Evolutionary conservation across 2,113 vertebrate genomes (phyloP).

Genomic region (Acanthochromis polyacanthus): DNA sequence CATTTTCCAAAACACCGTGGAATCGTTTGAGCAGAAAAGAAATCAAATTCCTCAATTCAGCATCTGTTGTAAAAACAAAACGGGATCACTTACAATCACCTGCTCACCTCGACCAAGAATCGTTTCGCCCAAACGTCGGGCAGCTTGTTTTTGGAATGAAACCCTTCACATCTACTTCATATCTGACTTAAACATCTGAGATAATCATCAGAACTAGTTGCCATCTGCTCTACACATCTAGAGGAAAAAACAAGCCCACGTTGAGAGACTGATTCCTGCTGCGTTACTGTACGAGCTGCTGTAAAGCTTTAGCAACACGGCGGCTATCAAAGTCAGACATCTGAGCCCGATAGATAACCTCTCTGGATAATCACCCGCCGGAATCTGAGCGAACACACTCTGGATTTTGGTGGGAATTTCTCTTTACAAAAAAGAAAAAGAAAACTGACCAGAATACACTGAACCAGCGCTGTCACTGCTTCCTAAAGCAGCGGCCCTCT

Average conservation of each 20-base stretch:
- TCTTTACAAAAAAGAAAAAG: too few species aligned
- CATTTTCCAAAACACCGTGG: slow-evolving; percentile 42
- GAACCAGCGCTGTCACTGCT: not conserved
- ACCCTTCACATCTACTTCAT: slow-evolving; percentile 54
- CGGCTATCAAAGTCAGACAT: slow-evolving; percentile 38
- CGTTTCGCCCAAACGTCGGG: not conserved
- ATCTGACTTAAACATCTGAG: slow-evolving; percentile 57
- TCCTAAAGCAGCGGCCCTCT: slow-evolving; percentile 27
- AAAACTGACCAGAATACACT: too few species aligned
- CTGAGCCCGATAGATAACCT: slow-evolving; percentile 48
- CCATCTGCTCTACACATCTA: slow-evolving; percentile 61
- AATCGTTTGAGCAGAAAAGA: slow-evolving; percentile 3
- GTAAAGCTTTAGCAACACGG: slow-evolving; percentile 21
- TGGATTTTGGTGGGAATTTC: not conserved
- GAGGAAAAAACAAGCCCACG: slow-evolving; percentile 31
- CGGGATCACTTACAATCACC: slow-evolving; percentile 13
- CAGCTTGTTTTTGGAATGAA: slow-evolving; percentile 57
- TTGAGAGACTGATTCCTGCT: slow-evolving; percentile 23
- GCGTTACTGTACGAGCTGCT: slow-evolving; percentile 24
- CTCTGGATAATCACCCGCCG: slow-evolving; percentile 32
- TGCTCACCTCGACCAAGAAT: slow-evolving; percentile 7
- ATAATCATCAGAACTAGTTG: slow-evolving; percentile 44
- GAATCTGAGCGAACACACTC: not conserved
- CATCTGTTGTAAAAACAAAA: slow-evolving; percentile 39
- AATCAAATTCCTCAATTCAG: slow-evolving; percentile 30